Evolutionary conservation across 2,888 invertebrate species (phyloP).

Genomic region (Drosophila aldrichi): DNA sequence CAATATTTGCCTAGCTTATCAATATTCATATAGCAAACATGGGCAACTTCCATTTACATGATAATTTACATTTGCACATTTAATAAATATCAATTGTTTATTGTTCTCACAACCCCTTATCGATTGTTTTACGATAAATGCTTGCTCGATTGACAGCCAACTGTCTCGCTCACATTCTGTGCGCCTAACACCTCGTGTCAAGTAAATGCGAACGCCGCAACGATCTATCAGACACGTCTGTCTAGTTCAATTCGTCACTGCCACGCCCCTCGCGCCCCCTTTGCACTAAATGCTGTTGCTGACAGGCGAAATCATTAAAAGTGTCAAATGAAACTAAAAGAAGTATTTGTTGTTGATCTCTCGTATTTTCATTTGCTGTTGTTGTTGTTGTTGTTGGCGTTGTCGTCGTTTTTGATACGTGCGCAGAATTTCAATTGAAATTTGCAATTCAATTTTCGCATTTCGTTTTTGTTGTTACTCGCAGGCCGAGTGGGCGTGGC

Average conservation of each 20-base stretch:
- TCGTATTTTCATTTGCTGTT: slow-evolving; percentile 9
- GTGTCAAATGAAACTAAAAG: slow-evolving; percentile 71
- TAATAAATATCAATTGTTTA: slow-evolving; percentile 4
- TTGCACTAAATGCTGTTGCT: slow-evolving; percentile 52
- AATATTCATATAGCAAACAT: not conserved
- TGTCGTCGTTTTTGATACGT: slow-evolving; percentile 51
- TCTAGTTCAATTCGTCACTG: slow-evolving; percentile 35
- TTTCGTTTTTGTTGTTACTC: slow-evolving; percentile 41
- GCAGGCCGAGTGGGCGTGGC: slow-evolving; percentile 10
- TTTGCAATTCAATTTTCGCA: slow-evolving; percentile 77
- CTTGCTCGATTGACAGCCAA: slow-evolving; percentile 31
- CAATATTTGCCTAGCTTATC: not conserved
- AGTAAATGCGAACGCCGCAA: slow-evolving; percentile 55
- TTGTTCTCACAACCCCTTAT: slow-evolving; percentile 7
- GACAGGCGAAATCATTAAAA: slow-evolving; percentile 80
- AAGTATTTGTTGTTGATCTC: slow-evolving; percentile 50
- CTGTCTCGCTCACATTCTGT: slow-evolving; percentile 49
- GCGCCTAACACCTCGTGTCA: slow-evolving; percentile 56
- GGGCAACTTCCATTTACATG: not conserved
- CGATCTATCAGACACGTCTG: slow-evolving; percentile 61
- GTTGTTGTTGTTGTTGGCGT: slow-evolving; percentile 8
- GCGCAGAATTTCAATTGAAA: slow-evolving; percentile 70
- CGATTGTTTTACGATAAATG: slow-evolving; percentile 17
- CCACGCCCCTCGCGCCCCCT: slow-evolving; percentile 4
- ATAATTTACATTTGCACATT: not conserved